phyloP scores from a whole-genome alignment of 2,888 invertebrate species.

The Dolomedes plantarius region DNA sequence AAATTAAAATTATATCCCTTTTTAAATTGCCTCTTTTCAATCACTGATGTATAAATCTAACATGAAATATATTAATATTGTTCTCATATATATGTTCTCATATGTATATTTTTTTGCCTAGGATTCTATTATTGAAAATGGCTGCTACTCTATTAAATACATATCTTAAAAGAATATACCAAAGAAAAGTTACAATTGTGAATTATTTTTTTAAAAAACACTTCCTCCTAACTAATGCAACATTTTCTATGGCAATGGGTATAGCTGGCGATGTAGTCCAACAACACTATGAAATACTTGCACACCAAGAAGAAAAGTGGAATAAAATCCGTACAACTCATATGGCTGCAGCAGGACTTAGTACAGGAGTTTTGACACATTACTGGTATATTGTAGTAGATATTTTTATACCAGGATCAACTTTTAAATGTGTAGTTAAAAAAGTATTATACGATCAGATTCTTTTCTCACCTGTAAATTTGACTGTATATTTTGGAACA shows the following conservation, averaged over 20 bases:
- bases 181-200: slow-evolving; percentile 24
- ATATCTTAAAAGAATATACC: slow-evolving; percentile 19
- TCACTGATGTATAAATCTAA: too few species aligned
- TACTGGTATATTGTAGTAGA: slow-evolving; percentile 91
- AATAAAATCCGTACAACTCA: slow-evolving; percentile 82
- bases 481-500: slow-evolving; percentile 86
- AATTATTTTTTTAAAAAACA: slow-evolving; percentile 79
- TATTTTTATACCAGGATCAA: slow-evolving; percentile 83
- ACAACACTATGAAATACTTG: slow-evolving; percentile 83
- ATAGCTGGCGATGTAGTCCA: slow-evolving; percentile 86
- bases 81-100: too few species aligned
- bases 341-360: slow-evolving; percentile 86
- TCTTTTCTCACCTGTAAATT: slow-evolving; percentile 88
- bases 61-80: too few species aligned
- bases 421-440: slow-evolving; percentile 82
- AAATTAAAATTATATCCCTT: too few species aligned
- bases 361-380: slow-evolving; percentile 88
- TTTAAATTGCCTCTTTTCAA: too few species aligned
- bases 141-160: too few species aligned
- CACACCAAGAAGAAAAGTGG: slow-evolving; percentile 74
- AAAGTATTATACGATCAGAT: slow-evolving; percentile 90
- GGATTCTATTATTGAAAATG: too few species aligned
- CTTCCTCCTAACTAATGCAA: slow-evolving; percentile 87
- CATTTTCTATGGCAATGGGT: slow-evolving; percentile 86
- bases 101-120: background rate